Conservation (phyloP, 1,140 invertebrate genomes). For the Druon quercuslanigerum region DNA sequence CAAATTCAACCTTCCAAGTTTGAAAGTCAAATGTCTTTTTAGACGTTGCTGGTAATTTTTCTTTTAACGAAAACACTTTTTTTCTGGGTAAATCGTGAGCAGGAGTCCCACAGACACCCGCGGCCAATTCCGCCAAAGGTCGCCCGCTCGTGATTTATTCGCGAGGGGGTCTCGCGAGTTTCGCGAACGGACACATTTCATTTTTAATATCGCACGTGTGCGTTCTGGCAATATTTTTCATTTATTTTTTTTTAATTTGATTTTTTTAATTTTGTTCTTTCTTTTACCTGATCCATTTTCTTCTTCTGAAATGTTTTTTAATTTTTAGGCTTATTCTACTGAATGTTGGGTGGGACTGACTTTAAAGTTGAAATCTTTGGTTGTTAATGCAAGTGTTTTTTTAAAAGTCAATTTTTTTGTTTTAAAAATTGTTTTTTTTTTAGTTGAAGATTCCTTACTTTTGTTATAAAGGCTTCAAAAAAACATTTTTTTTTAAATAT, state of each 20-base stretch:
- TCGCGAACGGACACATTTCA: slow-evolving; percentile 37
- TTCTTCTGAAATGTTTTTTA: neutral
- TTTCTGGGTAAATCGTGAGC: slow-evolving; percentile 25
- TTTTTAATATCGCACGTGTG: slow-evolving; percentile 38
- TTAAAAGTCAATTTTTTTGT: no score
- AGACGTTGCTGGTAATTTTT: neutral
- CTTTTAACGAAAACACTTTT: slow-evolving; percentile 33
- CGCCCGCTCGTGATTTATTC: slow-evolving; percentile 37
- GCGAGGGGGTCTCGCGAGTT: slow-evolving; percentile 33
- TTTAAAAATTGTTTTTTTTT: no score
- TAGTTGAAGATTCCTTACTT: no score
- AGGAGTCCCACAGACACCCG: slow-evolving; percentile 27
- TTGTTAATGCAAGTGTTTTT: no score
- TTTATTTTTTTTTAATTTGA: no score
- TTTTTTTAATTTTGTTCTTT: no score
- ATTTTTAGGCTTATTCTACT: neutral
- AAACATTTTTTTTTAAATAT: no score
- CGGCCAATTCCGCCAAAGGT: slow-evolving; percentile 35
- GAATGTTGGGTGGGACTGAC: no score
- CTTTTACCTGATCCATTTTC: neutral
- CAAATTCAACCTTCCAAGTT: no score
- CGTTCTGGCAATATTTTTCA: slow-evolving; percentile 22
- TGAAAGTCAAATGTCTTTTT: no score
- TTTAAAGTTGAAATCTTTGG: no score
- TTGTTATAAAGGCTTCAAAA: no score